Evolutionary conservation across 2,797 vertebrate genomes (phyloP).

Genomic region (Petrocephalus sullivani): DNA sequence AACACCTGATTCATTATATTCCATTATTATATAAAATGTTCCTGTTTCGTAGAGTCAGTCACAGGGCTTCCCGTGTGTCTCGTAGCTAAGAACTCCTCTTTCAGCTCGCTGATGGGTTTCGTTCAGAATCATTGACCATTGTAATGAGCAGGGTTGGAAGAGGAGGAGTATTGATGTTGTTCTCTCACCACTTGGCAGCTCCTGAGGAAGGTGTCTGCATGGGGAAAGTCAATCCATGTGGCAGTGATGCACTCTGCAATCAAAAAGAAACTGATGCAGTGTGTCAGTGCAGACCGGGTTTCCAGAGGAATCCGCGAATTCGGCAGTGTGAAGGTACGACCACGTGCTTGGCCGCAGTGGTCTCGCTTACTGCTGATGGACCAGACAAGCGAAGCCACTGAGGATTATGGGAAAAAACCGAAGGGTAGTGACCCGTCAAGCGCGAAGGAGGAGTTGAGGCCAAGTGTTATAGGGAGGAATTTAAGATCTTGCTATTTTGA

Average conservation of each 20-base stretch:
- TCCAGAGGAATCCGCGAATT: constrained; percentile 81
- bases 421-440: constrained; percentile 27
- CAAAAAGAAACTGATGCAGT: constrained; percentile 78
- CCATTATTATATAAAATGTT: no score
- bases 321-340: constrained; percentile 87
- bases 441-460: constrained; percentile 27
- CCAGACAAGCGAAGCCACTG: neutral
- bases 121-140: neutral
- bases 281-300: constrained; percentile 90
- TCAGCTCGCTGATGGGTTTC: neutral
- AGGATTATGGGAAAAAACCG: neutral
- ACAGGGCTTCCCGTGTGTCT: neutral
- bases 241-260: constrained; percentile 90
- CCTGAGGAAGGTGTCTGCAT: constrained; percentile 79
- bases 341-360: neutral
- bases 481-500: neutral
- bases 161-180: neutral
- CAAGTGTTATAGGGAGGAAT: neutral
- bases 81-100: neutral
- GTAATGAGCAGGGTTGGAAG: neutral
- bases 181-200: constrained; percentile 55
- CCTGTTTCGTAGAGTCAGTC: neutral
- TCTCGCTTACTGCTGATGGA: neutral
- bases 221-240: constrained; percentile 85
- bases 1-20: neutral